Evolutionary conservation across 1,140 invertebrate genomes (phyloP).

Genomic region (Formica selysi): DNA sequence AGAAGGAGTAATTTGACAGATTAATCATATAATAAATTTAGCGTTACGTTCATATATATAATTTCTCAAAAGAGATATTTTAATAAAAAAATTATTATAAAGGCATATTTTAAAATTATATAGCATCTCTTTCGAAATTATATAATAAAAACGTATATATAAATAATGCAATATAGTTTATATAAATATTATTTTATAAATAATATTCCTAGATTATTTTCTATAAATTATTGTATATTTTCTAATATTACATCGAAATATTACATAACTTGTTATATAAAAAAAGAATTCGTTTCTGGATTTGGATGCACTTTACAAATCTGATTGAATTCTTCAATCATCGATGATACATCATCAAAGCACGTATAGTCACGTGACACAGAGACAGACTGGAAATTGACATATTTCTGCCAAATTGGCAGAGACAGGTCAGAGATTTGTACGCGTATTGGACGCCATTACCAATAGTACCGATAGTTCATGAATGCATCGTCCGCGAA

Average conservation of each 20-base stretch:
- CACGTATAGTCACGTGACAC: background rate
- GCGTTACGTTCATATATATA: background rate
- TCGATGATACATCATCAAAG: background rate
- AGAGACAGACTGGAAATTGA: constrained; percentile 35
- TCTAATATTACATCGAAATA: background rate
- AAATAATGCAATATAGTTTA: background rate
- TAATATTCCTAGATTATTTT: background rate
- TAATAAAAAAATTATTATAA: constrained; percentile 7
- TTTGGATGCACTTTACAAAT: background rate
- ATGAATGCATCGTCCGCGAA: constrained; percentile 50
- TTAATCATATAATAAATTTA: background rate
- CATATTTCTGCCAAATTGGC: constrained; percentile 45
- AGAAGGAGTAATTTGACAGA: background rate
- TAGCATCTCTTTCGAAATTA: too few relatives aligned
- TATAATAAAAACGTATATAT: too few relatives aligned
- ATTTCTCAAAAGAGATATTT: background rate
- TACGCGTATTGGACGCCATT: constrained; percentile 41
- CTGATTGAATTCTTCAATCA: background rate
- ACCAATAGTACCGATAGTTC: constrained; percentile 40
- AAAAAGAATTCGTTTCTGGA: background rate
- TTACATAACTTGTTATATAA: background rate
- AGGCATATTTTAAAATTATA: too few relatives aligned
- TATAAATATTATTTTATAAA: background rate
- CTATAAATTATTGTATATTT: background rate
- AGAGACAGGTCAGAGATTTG: constrained; percentile 36